phyloP scores from a whole-genome alignment of 2,113 vertebrate genomes.

The Leptosomus discolor region DNA sequence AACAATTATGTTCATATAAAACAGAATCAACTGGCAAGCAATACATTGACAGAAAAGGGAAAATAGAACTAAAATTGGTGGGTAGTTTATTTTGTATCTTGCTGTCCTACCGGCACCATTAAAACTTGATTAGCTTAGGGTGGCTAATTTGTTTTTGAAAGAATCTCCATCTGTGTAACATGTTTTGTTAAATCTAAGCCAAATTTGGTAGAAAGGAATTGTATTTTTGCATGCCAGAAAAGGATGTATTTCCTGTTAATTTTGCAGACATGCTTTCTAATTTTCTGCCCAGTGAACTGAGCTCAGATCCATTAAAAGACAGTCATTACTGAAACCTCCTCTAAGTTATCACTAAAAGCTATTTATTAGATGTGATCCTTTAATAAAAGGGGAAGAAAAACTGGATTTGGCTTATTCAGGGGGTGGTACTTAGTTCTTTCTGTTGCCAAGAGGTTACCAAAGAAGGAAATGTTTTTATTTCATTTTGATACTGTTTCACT shows the following conservation, averaged over 20 bases:
- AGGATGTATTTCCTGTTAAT: neutral
- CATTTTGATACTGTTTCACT: neutral
- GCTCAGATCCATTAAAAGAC: neutral
- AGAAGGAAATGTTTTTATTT: neutral
- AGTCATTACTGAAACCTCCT: neutral
- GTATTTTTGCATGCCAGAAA: neutral
- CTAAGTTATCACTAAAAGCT: neutral
- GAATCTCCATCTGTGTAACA: neutral
- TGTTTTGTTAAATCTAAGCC: neutral
- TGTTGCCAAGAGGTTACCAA: neutral
- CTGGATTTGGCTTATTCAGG: neutral
- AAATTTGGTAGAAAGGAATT: neutral
- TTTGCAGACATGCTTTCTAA: neutral
- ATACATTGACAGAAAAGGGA: neutral
- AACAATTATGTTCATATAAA: neutral
- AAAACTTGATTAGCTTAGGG: neutral
- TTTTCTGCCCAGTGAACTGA: neutral
- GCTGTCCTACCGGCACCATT: neutral
- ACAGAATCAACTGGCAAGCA: neutral
- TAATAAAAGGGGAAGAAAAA: neutral
- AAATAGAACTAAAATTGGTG: neutral
- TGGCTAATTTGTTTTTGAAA: neutral
- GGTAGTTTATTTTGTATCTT: neutral
- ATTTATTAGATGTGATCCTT: neutral
- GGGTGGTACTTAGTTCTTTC: neutral